Evolutionary conservation across 1,140 invertebrate species (phyloP).

Genomic region (Vanessa atalanta): DNA sequence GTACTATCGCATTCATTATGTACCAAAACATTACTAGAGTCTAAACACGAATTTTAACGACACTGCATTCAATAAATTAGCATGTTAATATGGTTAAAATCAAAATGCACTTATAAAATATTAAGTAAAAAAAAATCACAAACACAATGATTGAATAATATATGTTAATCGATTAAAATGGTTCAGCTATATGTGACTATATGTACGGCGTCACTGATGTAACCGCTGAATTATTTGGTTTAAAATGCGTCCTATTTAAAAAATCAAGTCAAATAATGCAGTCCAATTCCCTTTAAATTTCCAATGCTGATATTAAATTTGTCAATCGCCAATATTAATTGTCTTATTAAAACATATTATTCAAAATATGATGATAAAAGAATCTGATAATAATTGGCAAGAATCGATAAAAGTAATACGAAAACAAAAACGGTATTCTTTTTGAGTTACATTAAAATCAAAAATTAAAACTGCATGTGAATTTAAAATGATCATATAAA

Average conservation of each 20-base stretch:
- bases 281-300: slow-evolving; percentile 49
- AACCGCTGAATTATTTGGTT: slow-evolving; percentile 36
- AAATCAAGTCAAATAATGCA: slow-evolving; percentile 54
- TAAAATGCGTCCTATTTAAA: slow-evolving; percentile 53
- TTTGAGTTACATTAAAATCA: slow-evolving; percentile 57
- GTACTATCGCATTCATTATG: slow-evolving; percentile 47
- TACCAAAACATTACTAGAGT: slow-evolving; percentile 51
- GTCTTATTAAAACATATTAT: slow-evolving; percentile 69
- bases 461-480: slow-evolving; percentile 59
- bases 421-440: slow-evolving; percentile 34
- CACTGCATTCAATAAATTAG: slow-evolving; percentile 69
- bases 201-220: slow-evolving; percentile 5
- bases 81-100: slow-evolving; percentile 78
- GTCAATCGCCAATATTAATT: slow-evolving; percentile 51
- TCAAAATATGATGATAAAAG: slow-evolving; percentile 74
- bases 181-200: slow-evolving; percentile 37
- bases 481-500: slow-evolving; percentile 39
- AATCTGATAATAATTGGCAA: slow-evolving; percentile 47
- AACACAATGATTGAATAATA: slow-evolving; percentile 42
- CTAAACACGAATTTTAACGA: slow-evolving; percentile 50
- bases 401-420: slow-evolving; percentile 40
- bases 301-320: slow-evolving; percentile 49
- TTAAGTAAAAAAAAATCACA: slow-evolving; percentile 50
- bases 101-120: slow-evolving; percentile 67
- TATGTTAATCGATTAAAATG: slow-evolving; percentile 53